Evolutionary conservation across 1,140 invertebrate species (phyloP).

Genomic region (Dendrolimus kikuchii): DNA sequence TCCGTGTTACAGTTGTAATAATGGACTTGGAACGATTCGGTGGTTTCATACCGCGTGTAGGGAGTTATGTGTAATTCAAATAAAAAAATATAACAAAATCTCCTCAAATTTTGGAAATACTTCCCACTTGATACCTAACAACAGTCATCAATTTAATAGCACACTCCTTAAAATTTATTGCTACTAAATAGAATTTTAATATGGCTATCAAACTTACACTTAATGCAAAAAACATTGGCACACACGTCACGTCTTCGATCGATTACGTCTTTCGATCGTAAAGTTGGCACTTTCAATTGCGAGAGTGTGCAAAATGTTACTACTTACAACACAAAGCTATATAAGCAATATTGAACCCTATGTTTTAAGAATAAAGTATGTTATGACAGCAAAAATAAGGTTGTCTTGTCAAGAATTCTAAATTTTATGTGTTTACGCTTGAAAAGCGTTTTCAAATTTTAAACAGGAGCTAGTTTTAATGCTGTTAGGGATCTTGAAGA

Average conservation of each 20-base stretch:
- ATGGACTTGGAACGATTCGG: no score
- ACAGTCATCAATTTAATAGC: no score
- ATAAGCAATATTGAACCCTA: slow-evolving; percentile 4
- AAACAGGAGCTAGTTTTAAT: background rate
- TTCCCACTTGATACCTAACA: no score
- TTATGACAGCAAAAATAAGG: background rate
- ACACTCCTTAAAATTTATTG: slow-evolving; percentile 8
- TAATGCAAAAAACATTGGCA: slow-evolving; percentile 19
- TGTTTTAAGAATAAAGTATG: background rate
- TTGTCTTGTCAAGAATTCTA: slow-evolving; percentile 4
- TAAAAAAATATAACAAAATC: no score
- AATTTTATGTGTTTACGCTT: slow-evolving; percentile 5
- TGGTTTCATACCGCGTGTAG: no score
- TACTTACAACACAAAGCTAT: background rate
- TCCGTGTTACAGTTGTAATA: no score
- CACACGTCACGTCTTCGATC: slow-evolving; percentile 28
- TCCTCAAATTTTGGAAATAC: no score
- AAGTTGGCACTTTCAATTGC: slow-evolving; percentile 30
- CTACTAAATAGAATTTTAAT: slow-evolving; percentile 22
- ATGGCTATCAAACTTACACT: slow-evolving; percentile 29
- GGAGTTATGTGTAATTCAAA: no score
- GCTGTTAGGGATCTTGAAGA: background rate
- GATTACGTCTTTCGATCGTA: slow-evolving; percentile 28
- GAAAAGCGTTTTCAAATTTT: slow-evolving; percentile 6
- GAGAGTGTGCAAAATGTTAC: slow-evolving; percentile 7